These are phyloP conservation scores for Andricus curvator DNA, from an alignment of 2,888 invertebrate species.

Conservation along the genomic window DNA sequence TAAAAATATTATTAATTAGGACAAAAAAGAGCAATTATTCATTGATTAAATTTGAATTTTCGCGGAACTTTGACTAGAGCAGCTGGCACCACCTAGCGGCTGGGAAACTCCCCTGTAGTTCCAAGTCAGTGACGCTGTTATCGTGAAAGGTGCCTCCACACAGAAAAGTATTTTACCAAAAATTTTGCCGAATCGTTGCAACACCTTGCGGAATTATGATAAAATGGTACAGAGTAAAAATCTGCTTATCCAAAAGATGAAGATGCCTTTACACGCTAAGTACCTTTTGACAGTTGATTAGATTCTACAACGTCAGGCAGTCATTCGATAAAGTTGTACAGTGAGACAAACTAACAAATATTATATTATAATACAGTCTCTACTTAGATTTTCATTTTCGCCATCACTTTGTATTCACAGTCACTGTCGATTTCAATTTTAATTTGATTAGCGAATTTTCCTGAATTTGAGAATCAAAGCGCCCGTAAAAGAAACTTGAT, in stretches of 20 bases:
- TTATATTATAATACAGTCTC: slow-evolving; percentile 20
- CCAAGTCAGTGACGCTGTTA: too few relatives aligned
- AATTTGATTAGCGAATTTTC: not conserved
- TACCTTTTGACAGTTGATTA: slow-evolving; percentile 19
- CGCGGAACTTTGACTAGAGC: too few relatives aligned
- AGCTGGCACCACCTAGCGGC: too few relatives aligned
- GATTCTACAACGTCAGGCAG: not conserved
- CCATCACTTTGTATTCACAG: slow-evolving; percentile 28
- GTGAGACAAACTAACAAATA: slow-evolving; percentile 23
- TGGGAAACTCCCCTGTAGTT: too few relatives aligned
- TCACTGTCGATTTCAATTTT: slow-evolving; percentile 22
- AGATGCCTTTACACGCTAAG: not conserved
- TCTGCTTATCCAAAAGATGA: slow-evolving; percentile 32
- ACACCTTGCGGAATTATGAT: not conserved
- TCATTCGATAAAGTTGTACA: slow-evolving; percentile 29
- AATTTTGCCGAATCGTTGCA: not conserved
- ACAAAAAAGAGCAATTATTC: too few relatives aligned
- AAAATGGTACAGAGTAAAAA: slow-evolving; percentile 26
- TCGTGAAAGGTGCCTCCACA: too few relatives aligned
- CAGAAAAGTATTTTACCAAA: too few relatives aligned
- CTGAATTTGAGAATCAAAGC: not conserved
- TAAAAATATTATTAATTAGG: too few relatives aligned
- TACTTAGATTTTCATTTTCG: slow-evolving; percentile 19
- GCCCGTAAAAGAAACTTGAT: slow-evolving; percentile 9
- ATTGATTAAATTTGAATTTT: too few relatives aligned